Conservation (phyloP, 2,797 vertebrate genomes). For the Selene dorsalis region DNA sequence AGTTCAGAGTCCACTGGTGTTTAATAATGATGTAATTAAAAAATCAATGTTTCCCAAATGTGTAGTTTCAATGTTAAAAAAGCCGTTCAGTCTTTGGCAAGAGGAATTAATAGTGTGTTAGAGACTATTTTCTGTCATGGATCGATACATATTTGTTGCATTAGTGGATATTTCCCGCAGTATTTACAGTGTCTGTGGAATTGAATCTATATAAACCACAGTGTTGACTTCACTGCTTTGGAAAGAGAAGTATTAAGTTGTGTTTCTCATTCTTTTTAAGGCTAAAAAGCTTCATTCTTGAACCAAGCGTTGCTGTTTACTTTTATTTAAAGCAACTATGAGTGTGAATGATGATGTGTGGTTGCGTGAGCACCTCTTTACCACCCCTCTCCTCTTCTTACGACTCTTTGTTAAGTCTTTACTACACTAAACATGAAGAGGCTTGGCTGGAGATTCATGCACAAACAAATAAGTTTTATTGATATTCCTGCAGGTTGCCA, state of each 20-base stretch:
- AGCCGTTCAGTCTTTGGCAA: too few relatives aligned
- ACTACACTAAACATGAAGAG: conserved; percentile 10
- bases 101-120: neutral
- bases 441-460: conserved; percentile 31
- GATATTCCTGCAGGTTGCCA: conserved; percentile 53
- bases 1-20: neutral
- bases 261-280: neutral
- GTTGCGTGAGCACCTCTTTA: neutral
- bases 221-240: too few relatives aligned
- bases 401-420: conserved; percentile 7
- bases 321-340: neutral
- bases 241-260: neutral
- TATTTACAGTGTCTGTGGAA: neutral
- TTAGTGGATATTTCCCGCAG: neutral
- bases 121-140: neutral
- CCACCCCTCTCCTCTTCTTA: neutral
- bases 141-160: neutral
- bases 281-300: neutral
- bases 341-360: neutral
- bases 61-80: too few relatives aligned
- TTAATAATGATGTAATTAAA: neutral
- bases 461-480: conserved; percentile 37
- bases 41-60: too few relatives aligned
- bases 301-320: neutral
- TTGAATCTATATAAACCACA: neutral